phyloP scores from a whole-genome alignment of 2,888 invertebrate species.

The Mactromeris polynyma region DNA sequence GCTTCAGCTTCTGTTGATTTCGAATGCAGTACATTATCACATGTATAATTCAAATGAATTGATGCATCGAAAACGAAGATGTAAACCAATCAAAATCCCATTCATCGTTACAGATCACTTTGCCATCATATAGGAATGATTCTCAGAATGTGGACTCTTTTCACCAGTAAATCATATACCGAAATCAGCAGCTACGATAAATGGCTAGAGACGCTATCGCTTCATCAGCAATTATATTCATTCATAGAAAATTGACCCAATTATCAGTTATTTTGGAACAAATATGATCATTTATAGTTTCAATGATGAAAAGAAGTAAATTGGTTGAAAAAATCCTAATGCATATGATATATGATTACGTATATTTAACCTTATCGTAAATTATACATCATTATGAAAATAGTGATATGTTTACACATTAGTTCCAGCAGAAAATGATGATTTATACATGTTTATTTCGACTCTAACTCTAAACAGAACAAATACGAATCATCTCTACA shows the following conservation, averaged over 20 bases:
- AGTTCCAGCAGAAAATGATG: background rate
- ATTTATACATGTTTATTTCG: too few species aligned
- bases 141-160: too few species aligned
- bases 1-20: too few species aligned
- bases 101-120: too few species aligned
- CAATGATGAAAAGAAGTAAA: constrained; percentile 16
- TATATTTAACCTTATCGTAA: background rate
- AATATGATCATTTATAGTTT: constrained; percentile 25
- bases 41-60: too few species aligned
- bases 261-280: constrained; percentile 35
- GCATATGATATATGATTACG: background rate
- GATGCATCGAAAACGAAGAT: too few species aligned
- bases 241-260: constrained; percentile 33
- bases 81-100: too few species aligned
- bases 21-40: too few species aligned
- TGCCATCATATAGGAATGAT: too few species aligned
- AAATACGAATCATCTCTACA: too few species aligned
- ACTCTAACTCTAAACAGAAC: too few species aligned
- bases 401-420: background rate
- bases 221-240: constrained; percentile 32
- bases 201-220: constrained; percentile 12
- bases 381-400: background rate
- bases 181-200: background rate
- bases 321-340: background rate
- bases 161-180: background rate